Conservation (phyloP, 2,888 invertebrate species). For the Bhutanitis thaidina region DNA sequence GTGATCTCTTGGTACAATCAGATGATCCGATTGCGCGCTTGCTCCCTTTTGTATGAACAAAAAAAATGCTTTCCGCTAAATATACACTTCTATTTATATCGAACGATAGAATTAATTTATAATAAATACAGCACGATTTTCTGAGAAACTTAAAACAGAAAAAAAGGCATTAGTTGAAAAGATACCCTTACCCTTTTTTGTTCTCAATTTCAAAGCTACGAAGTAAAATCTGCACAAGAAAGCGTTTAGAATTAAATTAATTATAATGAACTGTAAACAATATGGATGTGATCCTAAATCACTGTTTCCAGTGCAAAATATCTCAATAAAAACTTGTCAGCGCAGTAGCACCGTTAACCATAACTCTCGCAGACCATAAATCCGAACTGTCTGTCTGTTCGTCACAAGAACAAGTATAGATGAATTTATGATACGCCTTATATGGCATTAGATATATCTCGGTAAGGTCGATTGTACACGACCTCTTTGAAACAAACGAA, state of each 20-base stretch:
- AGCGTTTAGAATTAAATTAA: slow-evolving; percentile 17
- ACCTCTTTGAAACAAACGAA: background rate
- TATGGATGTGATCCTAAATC: slow-evolving; percentile 16
- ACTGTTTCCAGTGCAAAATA: slow-evolving; percentile 32
- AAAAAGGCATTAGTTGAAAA: background rate
- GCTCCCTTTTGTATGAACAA: too few species aligned
- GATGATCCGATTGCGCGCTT: too few species aligned
- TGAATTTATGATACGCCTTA: slow-evolving; percentile 55
- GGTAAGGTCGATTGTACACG: slow-evolving; percentile 27
- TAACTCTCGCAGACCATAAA: slow-evolving; percentile 45
- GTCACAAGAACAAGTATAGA: slow-evolving; percentile 52
- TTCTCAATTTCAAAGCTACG: background rate
- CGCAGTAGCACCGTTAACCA: slow-evolving; percentile 44
- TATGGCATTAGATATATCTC: slow-evolving; percentile 40
- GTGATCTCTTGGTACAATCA: too few species aligned
- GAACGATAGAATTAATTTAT: too few species aligned
- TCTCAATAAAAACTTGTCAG: slow-evolving; percentile 51
- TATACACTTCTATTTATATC: too few species aligned
- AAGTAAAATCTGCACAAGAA: slow-evolving; percentile 14
- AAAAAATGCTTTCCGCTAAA: too few species aligned
- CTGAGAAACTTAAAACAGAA: background rate
- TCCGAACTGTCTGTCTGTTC: slow-evolving; percentile 39
- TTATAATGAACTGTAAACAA: slow-evolving; percentile 21
- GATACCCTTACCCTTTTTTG: background rate
- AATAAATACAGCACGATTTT: background rate